These are phyloP conservation scores for Tetheella fluctuosa DNA, from an alignment of 2,888 invertebrate genomes.

Conservation along the genomic window DNA sequence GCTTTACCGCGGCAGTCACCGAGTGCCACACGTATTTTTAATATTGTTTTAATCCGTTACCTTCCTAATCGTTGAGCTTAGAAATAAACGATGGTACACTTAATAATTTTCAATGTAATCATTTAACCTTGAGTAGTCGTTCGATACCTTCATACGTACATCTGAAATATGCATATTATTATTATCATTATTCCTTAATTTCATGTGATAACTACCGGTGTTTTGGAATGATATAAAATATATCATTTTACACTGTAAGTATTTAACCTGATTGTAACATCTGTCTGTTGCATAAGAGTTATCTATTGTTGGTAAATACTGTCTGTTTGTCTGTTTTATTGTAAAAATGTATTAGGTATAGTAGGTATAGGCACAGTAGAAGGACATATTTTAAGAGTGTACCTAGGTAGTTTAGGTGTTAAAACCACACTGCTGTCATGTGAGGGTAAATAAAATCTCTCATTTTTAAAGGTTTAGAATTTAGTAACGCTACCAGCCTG, in stretches of 20 bases:
- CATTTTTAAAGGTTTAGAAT: too few species aligned
- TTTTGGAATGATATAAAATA: conserved; percentile 1
- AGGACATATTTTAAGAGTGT: too few species aligned
- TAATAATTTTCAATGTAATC: conserved; percentile 4
- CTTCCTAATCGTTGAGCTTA: neutral
- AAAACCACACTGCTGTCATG: too few species aligned
- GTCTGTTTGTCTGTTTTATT: too few species aligned
- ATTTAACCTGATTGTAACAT: neutral
- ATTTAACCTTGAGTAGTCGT: neutral
- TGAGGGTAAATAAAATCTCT: too few species aligned
- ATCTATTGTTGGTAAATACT: too few species aligned
- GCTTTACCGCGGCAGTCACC: too few species aligned
- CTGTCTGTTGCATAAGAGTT: neutral
- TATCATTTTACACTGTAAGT: neutral
- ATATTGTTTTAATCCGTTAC: neutral
- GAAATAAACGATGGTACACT: neutral
- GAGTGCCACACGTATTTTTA: too few species aligned
- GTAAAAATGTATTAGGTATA: too few species aligned
- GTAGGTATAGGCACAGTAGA: too few species aligned
- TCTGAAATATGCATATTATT: conserved; percentile 3
- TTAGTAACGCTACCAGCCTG: too few species aligned
- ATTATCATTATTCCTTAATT: conserved; percentile 9
- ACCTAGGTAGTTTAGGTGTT: too few species aligned
- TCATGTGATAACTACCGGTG: conserved; percentile 6
- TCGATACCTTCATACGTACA: neutral